phyloP scores from a whole-genome alignment of 2,888 invertebrate species.

The Scelioninae gen. 2 region DNA sequence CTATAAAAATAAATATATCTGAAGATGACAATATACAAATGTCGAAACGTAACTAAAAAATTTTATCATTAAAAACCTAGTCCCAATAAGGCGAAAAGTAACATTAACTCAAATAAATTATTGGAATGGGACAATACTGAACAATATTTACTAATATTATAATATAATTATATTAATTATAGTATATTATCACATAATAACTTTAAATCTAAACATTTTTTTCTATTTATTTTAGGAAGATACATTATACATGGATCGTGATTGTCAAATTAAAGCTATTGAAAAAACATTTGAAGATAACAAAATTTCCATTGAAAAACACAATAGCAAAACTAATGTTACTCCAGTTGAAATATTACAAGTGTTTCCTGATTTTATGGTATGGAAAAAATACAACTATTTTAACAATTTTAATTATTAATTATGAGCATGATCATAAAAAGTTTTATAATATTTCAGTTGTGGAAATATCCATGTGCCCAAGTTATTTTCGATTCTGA shows the following conservation, averaged over 20 bases:
- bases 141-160: too few species aligned
- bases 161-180: too few species aligned
- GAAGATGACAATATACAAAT: too few species aligned
- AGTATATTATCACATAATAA: too few species aligned
- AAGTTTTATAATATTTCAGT: constrained; percentile 72
- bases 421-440: not conserved
- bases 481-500: constrained; percentile 99
- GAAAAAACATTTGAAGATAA: constrained; percentile 97
- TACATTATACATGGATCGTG: constrained; percentile 95
- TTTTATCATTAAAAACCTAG: too few species aligned
- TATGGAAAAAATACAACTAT: too few species aligned
- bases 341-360: constrained; percentile 91
- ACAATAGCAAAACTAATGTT: constrained; percentile 97
- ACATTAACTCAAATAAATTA: too few species aligned
- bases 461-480: constrained; percentile 99
- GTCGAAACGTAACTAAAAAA: too few species aligned
- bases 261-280: constrained; percentile 97
- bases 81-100: too few species aligned
- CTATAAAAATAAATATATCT: too few species aligned
- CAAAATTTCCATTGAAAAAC: constrained; percentile 88
- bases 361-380: constrained; percentile 95
- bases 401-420: not conserved
- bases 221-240: constrained; percentile 81
- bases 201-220: too few species aligned
- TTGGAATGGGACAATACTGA: too few species aligned